Conservation (phyloP, 2,113 vertebrate species). For the Artemisiospiza belli region DNA sequence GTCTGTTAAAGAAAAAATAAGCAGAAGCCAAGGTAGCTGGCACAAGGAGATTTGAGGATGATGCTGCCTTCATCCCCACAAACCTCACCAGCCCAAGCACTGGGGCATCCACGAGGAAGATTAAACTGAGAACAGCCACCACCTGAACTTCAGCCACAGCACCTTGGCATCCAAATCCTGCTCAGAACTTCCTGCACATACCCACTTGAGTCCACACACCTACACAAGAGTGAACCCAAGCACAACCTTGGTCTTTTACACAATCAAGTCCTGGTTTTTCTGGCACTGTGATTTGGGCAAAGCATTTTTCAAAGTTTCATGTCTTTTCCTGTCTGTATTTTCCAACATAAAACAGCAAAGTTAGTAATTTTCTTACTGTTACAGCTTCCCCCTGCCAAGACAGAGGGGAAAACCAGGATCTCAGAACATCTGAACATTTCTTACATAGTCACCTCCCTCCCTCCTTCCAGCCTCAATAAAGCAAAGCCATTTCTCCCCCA, state of each 20-base stretch:
- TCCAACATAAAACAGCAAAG: not conserved
- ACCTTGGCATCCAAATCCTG: fast-evolving
- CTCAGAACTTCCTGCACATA: not conserved
- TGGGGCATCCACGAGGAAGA: fast-evolving
- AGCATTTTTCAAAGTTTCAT: not conserved
- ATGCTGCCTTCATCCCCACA: not conserved
- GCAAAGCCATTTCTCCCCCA: not conserved
- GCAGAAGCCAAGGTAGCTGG: not conserved
- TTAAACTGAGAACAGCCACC: not conserved
- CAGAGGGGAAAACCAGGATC: not conserved
- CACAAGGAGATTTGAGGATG: not conserved
- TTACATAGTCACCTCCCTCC: not conserved
- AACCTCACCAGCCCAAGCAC: not conserved
- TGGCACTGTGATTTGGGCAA: not conserved
- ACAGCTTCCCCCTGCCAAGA: fast-evolving
- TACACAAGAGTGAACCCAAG: not conserved
- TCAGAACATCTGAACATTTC: not conserved
- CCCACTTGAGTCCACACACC: fast-evolving
- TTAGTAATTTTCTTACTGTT: not conserved
- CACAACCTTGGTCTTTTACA: not conserved
- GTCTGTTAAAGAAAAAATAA: not conserved
- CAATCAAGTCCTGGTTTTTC: not conserved
- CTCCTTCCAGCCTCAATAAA: not conserved
- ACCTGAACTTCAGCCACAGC: not conserved
- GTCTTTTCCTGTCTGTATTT: not conserved